Conservation (phyloP, 2,888 invertebrate genomes). For the Pasiphila rectangulata region DNA sequence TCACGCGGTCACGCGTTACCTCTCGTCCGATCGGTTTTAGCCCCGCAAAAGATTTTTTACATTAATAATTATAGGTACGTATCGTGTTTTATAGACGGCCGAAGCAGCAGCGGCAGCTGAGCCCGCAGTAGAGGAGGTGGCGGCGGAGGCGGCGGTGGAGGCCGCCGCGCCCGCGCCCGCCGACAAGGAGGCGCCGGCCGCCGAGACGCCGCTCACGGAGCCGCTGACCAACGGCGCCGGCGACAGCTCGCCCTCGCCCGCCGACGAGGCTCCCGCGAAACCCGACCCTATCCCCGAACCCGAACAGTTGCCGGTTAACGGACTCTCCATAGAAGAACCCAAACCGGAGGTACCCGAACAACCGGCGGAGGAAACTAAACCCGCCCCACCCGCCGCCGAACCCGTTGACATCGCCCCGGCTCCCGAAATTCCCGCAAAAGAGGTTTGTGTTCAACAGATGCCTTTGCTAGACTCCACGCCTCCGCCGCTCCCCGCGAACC, state of each 20-base stretch:
- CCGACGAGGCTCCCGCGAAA: constrained; percentile 51
- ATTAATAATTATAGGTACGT: too few species aligned
- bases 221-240: constrained; percentile 72
- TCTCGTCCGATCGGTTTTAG: too few species aligned
- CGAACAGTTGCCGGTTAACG: constrained; percentile 67
- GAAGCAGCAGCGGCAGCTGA: constrained; percentile 43
- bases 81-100: constrained; percentile 56
- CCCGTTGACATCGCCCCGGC: constrained; percentile 59
- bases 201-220: constrained; percentile 76
- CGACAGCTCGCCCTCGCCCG: constrained; percentile 39
- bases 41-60: too few species aligned
- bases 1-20: too few species aligned
- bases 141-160: neutral
- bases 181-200: constrained; percentile 62
- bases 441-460: constrained; percentile 80
- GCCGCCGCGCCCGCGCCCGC: neutral
- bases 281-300: constrained; percentile 48
- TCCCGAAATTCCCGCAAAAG: constrained; percentile 72
- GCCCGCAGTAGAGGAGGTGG: neutral
- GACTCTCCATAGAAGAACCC: constrained; percentile 64
- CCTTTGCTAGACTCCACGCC: constrained; percentile 84
- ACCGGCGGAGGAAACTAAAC: constrained; percentile 53
- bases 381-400: constrained; percentile 56
- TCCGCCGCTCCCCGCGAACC: constrained; percentile 87
- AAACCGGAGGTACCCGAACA: constrained; percentile 50